Conservation (phyloP, 2,113 vertebrate species). For the Chamaetylas fuelleborni region DNA sequence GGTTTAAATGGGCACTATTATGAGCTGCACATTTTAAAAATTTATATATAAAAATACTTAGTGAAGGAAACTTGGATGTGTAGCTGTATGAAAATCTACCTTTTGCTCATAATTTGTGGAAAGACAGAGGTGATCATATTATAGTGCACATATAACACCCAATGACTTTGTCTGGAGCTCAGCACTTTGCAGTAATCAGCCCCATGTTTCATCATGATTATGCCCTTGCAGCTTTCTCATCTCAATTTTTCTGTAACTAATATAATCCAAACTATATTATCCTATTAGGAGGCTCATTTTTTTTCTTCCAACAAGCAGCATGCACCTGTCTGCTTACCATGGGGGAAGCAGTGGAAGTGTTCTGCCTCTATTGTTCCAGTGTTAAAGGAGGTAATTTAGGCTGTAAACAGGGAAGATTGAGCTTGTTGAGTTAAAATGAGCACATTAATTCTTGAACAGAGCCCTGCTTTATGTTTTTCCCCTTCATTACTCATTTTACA, state of each 20-base stretch:
- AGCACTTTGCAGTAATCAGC: neutral
- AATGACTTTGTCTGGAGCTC: neutral
- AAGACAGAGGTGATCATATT: neutral
- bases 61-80: neutral
- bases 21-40: neutral
- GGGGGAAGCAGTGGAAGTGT: neutral
- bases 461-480: neutral
- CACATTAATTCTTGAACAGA: neutral
- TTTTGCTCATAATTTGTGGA: neutral
- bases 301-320: neutral
- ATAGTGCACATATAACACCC: neutral
- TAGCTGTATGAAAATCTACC: neutral
- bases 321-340: neutral
- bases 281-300: neutral
- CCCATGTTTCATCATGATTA: neutral
- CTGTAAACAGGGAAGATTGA: neutral
- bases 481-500: neutral
- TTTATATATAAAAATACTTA: neutral
- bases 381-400: neutral
- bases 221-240: neutral
- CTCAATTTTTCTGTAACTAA: neutral
- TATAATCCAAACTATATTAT: neutral
- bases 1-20: neutral
- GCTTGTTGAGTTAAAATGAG: neutral
- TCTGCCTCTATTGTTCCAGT: neutral